Evolutionary conservation across 2,888 invertebrate genomes (phyloP), one percentile per base, ranked within the genome.

Genomic region (Baronia brevicornis): DNA sequence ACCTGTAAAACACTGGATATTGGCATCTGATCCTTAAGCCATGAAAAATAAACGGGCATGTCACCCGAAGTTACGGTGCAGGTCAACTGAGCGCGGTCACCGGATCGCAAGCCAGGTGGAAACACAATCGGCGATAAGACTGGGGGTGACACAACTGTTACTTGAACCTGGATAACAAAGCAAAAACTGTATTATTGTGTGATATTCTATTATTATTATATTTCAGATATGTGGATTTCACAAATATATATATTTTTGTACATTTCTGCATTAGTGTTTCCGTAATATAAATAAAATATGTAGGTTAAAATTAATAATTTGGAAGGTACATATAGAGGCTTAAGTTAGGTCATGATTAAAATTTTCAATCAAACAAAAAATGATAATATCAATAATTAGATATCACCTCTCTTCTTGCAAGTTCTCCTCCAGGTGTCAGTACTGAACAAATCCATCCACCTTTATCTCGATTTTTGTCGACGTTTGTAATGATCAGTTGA

Each of bases 81-180:
- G 1, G 94, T 92, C 21, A 95, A 86, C 61, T 94, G 91, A 28
- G 93, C 89, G 48, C 94, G 85, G 68, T 94, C 91, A 33, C 92
- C 91, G 6, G 85, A 90, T 68, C 91, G 90, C 17, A 94, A 80
- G 49, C 91, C 92, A 30, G 90, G 88, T 0, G 95, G 94, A 61
- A 95, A 95, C 30, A 87, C 88, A 59, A 96, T 93, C 3, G 94
- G 91, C 46, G 94, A 94, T 53, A 95, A 88, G 34, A 94, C 90
- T n/a, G 95, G 95, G 5, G 94, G 94, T 1, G 84, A 84, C 62
- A 84, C 63, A 44, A 85, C 77, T 11, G 73, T 66, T 38, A 84
- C 54, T 65, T 79, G 79, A 5, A 80, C 75, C 84, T 84, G 47
- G 3, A 31, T n/a, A 12, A 11, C 20, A 21, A 25, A 24, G 19